These are phyloP conservation scores for Ptilonorhynchus violaceus DNA, from an alignment of 2,113 vertebrate species.

Conservation along the genomic window DNA sequence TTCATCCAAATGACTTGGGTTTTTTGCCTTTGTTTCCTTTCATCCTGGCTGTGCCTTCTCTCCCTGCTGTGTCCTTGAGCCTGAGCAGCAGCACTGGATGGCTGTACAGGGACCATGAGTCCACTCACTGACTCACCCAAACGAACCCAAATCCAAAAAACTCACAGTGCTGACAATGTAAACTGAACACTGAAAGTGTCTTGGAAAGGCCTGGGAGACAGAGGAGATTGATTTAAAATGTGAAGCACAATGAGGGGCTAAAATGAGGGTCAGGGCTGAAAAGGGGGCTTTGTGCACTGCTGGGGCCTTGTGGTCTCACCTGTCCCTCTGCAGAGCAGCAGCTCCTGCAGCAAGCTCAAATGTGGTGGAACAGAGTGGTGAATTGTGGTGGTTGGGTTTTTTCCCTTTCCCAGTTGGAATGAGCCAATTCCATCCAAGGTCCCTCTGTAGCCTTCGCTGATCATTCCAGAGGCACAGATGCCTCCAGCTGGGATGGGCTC, in stretches of 20 bases:
- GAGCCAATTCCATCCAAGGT: background rate
- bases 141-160: background rate
- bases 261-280: background rate
- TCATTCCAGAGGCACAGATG: accelerated
- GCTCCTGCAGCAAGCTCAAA: background rate
- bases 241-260: background rate
- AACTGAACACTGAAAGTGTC: background rate
- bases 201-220: background rate
- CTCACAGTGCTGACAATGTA: accelerated
- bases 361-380: background rate
- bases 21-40: background rate
- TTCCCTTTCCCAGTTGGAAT: background rate
- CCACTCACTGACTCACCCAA: background rate
- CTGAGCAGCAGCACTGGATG: background rate
- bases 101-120: background rate
- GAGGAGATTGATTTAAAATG: background rate
- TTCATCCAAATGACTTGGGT: background rate
- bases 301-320: background rate
- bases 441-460: accelerated
- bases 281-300: background rate
- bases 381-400: background rate
- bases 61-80: background rate
- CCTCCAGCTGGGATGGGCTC: accelerated
- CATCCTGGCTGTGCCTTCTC: slow-evolving; percentile 19
- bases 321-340: background rate